phyloP scores from a whole-genome alignment of 2,888 invertebrate genomes.

The Ormyrus nitidulus region DNA sequence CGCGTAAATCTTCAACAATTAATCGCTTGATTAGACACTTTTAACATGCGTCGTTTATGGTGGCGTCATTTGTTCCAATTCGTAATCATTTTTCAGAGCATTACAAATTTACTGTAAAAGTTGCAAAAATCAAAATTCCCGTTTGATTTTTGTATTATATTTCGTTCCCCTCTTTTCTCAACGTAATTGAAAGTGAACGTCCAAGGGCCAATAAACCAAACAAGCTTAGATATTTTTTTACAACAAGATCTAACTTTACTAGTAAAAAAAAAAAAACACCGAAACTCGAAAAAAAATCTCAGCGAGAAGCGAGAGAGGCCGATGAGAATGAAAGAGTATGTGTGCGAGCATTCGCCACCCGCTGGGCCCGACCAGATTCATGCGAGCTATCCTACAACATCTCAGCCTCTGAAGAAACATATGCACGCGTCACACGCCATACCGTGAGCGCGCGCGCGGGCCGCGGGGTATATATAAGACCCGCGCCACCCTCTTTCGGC shows the following conservation, averaged over 20 bases:
- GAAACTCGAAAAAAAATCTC: slow-evolving; percentile 51
- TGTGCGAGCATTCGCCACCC: slow-evolving; percentile 66
- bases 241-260: too few relatives aligned
- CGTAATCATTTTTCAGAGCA: too few relatives aligned
- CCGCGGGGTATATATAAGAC: not conserved
- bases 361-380: slow-evolving; percentile 71
- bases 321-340: not conserved
- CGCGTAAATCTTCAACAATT: slow-evolving; percentile 5
- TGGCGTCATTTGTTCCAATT: too few relatives aligned
- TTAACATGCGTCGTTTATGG: not conserved
- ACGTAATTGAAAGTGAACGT: too few relatives aligned
- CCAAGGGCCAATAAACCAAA: too few relatives aligned
- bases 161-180: too few relatives aligned
- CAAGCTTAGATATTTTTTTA: too few relatives aligned
- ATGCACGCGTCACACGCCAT: not conserved
- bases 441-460: not conserved
- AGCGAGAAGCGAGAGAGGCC: slow-evolving; percentile 36
- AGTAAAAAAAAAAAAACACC: slow-evolving; percentile 28
- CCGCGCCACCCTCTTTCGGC: slow-evolving; percentile 45
- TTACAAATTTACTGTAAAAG: too few relatives aligned
- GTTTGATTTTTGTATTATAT: too few relatives aligned
- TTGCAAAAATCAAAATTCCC: too few relatives aligned
- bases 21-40: slow-evolving; percentile 26
- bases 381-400: slow-evolving; percentile 66
- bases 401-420: slow-evolving; percentile 63